Evolutionary conservation across 2,797 vertebrate species (phyloP), one percentile per base, ranked within the genome.

Genomic region (Sebastes matsubarae): DNA sequence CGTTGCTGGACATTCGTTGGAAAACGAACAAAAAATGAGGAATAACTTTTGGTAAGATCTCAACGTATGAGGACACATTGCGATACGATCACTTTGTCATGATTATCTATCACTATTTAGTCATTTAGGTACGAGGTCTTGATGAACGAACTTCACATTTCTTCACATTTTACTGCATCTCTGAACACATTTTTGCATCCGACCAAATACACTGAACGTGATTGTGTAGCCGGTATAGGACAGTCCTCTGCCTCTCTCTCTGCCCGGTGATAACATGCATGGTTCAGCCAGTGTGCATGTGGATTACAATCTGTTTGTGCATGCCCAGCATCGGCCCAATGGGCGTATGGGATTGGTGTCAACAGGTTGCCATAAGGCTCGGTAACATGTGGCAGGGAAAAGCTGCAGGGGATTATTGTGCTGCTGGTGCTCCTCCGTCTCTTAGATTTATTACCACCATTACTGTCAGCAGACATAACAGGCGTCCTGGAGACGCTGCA

Each of bases 321-420:
- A 29, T 63, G 64, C 54, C 77, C 50, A 34, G 50, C 54, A 30
- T 1, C 34, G 81, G 80, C 68, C 72, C 74, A 59, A 22, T 63
- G 75, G 81, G 64, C 52, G 52, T 76, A 29, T 73, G 52, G 77
- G 84, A 84, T 81, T 83, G 82, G 68, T 82, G 86, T 89, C 83
- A 88, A 89, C 83, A 91, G 75, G 79, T 83, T 81, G 64, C 68
- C 72, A 58, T 82, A 50, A 72, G 76, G 81, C 77, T 71, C 1
- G 1, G 63, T 55, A 87, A 83, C 84, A 89, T 90, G 87, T 89
- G 85, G 85, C 88, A 77, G 58, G 66, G 80, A 82, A 81, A 87
- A 83, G 46, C 80, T 86, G 81, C 79, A 59, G 82, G 75, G 88
- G 83, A 86, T 91, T 91, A 84, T 84, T 88, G 32, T 74, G 74